Percentiles rank a stretch among this genome's conserved stretches.
Conservation (phyloP, 2,113 vertebrate species). For the Varanus salvator region DNA sequence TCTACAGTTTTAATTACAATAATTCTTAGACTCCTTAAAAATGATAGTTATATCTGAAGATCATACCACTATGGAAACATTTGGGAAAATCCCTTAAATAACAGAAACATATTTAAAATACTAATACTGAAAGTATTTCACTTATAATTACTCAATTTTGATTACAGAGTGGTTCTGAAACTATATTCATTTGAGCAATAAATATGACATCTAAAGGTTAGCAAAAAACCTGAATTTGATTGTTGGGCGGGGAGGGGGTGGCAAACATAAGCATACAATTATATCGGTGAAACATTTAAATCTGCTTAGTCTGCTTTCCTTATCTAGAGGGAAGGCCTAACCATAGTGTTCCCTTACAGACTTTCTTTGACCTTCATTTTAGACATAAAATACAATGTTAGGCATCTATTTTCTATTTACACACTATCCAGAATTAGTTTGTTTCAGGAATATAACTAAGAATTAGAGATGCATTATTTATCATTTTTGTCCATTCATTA, state of each 20-base stretch:
- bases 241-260: background rate
- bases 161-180: constrained; percentile 34
- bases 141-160: constrained; percentile 44
- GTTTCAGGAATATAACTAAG: constrained; percentile 66
- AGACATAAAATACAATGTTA: constrained; percentile 68
- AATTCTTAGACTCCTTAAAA: background rate
- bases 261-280: background rate
- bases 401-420: constrained; percentile 67
- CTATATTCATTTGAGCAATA: constrained; percentile 39
- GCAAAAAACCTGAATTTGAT: constrained; percentile 31
- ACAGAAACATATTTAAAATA: constrained; percentile 20
- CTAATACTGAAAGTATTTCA: background rate
- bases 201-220: constrained; percentile 17
- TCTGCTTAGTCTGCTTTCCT: background rate
- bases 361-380: constrained; percentile 62
- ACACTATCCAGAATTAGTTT: constrained; percentile 66
- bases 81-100: background rate
- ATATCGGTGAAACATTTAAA: constrained; percentile 5
- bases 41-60: background rate
- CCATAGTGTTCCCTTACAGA: constrained; percentile 64
- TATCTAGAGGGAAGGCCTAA: constrained; percentile 21
- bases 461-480: constrained; percentile 67
- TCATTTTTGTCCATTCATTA: constrained; percentile 68
- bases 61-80: background rate
- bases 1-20: background rate